Evolutionary conservation across 2,797 vertebrate species (phyloP).

Genomic region (Pyrrhura leucotis): DNA sequence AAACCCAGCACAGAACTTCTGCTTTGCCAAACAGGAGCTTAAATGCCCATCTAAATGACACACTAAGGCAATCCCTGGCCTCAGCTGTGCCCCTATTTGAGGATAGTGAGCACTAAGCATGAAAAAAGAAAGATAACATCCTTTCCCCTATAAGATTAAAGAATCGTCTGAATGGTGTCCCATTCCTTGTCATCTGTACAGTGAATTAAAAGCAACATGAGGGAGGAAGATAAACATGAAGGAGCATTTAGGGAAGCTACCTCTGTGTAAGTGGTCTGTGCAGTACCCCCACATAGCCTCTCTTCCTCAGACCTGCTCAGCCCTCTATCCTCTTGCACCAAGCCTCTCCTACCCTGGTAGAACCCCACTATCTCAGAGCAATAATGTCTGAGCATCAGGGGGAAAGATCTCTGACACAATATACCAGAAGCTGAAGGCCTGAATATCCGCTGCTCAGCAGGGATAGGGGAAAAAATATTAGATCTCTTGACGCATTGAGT

Average conservation of each 20-base stretch:
- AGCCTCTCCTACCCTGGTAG: background rate
- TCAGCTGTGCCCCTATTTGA: background rate
- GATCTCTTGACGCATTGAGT: conserved; percentile 57
- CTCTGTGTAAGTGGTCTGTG: background rate
- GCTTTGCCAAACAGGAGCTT: background rate
- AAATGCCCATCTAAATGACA: background rate
- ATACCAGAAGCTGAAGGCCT: background rate
- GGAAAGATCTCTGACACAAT: background rate
- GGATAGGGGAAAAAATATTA: background rate
- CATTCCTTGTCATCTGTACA: background rate
- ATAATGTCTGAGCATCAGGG: background rate
- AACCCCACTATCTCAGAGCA: background rate
- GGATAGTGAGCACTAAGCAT: background rate
- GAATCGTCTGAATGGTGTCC: background rate
- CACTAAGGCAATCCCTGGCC: background rate
- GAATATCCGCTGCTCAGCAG: background rate
- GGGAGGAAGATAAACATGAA: background rate
- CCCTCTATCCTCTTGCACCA: background rate
- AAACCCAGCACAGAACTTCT: background rate
- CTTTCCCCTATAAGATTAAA: background rate
- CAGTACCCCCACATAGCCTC: background rate
- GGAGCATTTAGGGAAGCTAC: background rate
- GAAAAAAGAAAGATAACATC: background rate
- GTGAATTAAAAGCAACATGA: background rate
- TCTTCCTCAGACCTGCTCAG: background rate